Percentiles rank a stretch among this genome's conserved stretches.
phyloP scores from a whole-genome alignment of 92 coral and sea anemone genomes.

The Epizoanthus rinbou region DNA sequence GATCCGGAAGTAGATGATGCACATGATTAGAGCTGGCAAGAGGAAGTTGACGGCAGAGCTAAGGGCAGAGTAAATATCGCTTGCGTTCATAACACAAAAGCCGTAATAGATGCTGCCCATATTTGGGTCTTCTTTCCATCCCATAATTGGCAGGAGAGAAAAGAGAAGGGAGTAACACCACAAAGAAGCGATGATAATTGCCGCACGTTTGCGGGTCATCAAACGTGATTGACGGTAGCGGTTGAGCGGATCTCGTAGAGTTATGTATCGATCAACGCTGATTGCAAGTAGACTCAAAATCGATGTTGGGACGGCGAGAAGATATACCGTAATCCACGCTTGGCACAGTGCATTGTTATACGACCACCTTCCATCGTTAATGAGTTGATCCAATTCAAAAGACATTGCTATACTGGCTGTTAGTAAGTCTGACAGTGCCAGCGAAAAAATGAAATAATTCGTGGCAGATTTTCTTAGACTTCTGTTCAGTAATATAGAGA shows the following conservation, averaged over 20 bases:
- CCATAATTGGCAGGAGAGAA: conserved; percentile 70
- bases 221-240: conserved; percentile 62
- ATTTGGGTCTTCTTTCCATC: conserved; percentile 56
- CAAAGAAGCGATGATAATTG: conserved; percentile 40
- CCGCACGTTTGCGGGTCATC: conserved; percentile 63
- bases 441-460: conserved; percentile 71
- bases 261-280: conserved; percentile 66
- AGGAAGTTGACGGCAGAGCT: conserved; percentile 77
- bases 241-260: conserved; percentile 67
- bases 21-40: conserved; percentile 64
- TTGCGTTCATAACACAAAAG: conserved; percentile 62
- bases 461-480: conserved; percentile 61
- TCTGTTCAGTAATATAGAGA: conserved; percentile 61
- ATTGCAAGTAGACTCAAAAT: conserved; percentile 63
- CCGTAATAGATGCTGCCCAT: background rate
- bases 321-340: conserved; percentile 67
- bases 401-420: conserved; percentile 75
- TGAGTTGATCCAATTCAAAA: conserved; percentile 64
- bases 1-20: conserved; percentile 64
- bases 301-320: conserved; percentile 76
- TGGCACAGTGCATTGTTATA: conserved; percentile 60
- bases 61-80: conserved; percentile 54
- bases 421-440: conserved; percentile 76
- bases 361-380: conserved; percentile 55
- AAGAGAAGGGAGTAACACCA: conserved; percentile 80